Evolutionary conservation across 2,113 vertebrate genomes (phyloP).

Genomic region (Corynorhinus townsendii): DNA sequence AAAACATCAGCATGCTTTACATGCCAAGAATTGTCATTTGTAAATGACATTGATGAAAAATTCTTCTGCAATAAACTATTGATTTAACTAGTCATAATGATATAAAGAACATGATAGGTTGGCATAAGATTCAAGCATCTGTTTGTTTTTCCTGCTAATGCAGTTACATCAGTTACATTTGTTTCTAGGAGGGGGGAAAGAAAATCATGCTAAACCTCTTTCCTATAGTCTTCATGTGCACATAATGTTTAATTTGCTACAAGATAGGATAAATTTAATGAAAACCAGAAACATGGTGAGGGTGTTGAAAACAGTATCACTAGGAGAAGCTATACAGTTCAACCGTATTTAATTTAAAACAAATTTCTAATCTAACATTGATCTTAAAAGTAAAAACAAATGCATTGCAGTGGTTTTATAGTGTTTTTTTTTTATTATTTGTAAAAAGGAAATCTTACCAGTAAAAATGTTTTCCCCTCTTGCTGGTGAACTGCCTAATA

Average conservation of each 20-base stretch:
- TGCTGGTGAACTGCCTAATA: neutral
- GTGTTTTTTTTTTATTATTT: neutral
- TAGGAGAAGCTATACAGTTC: neutral
- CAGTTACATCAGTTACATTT: slow-evolving; percentile 26
- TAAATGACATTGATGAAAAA: slow-evolving; percentile 73
- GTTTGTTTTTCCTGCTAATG: slow-evolving; percentile 31
- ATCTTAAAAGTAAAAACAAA: neutral
- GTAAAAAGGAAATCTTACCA: neutral
- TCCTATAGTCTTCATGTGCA: neutral
- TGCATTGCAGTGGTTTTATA: neutral
- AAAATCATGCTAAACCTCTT: neutral
- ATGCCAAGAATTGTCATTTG: slow-evolving; percentile 49
- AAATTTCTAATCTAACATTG: neutral
- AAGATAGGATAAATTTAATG: neutral
- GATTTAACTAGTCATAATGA: slow-evolving; percentile 54
- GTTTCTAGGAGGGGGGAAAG: neutral
- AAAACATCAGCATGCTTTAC: slow-evolving; percentile 64
- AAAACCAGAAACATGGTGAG: neutral
- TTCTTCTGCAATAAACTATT: slow-evolving; percentile 76
- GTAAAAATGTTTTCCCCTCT: neutral
- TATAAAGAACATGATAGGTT: slow-evolving; percentile 58
- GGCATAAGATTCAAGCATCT: slow-evolving; percentile 8
- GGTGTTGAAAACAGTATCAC: neutral
- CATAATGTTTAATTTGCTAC: neutral
- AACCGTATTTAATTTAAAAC: neutral